Base-by-base conservation (phyloP, 2,888 invertebrate species). In the Barypeithes pellucidus region DNA sequence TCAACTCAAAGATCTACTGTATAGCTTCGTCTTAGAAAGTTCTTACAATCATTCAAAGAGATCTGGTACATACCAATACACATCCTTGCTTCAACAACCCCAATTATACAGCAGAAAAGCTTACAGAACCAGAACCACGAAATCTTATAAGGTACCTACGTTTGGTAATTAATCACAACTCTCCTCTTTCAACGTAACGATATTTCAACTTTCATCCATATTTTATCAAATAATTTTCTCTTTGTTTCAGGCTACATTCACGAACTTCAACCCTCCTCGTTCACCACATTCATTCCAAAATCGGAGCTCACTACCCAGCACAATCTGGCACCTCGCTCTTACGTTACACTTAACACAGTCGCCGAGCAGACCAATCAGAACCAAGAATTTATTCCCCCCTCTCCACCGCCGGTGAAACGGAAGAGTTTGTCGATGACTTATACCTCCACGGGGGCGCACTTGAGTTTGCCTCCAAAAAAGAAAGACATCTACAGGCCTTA, bases 401-500 rank as follows among this genome's bases (percentile, higher is more conserved):
- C 81, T 24, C 73, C 73, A 9, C 81, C 80, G 9, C 77, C 80
- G 36, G 78, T 83, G 83, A 88, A 89, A 85, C 88, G 91, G 84
- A 94, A 94, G 86, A 93, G 94, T 74, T 88, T 93, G 78, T 89
- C 94, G 47, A 94, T 94, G 92, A 94, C 94, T 83, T 95, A 93
- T 85, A 95, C 94, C 63, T 95, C 94, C 86, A 94, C 94, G 14
- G 94, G 94, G 54, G 91, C 93, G n/a, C 90, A 94, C 43, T 87
- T 95, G 24, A 94, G 94, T 72, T 87, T 95, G 82, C 95, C 96
- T 76, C 95, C 95, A 2, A 95, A 95, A 86, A 95, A 95, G 86
- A 95, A 95, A 86, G 95, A 96, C 86, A 95, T 96, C 81, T 96
- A 95, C 86, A 89, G 95, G 76, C 96, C 96, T 0, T 96, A 96